Evolutionary conservation across 2,113 vertebrate genomes (phyloP).

Genomic region (Upupa epops): DNA sequence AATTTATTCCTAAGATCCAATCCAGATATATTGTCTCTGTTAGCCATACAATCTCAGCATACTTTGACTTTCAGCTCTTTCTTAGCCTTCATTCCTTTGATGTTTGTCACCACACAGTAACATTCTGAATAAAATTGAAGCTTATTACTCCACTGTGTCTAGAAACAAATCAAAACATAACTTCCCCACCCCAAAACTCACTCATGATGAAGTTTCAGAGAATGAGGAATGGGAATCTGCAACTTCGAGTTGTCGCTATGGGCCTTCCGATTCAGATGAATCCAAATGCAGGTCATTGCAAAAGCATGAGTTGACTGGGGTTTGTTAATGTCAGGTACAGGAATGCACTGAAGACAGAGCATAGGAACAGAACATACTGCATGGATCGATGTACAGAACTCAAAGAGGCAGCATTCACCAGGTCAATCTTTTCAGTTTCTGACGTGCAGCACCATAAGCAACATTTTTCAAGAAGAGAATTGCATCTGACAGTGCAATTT

Average conservation of each 20-base stretch:
- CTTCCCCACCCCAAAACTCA: slow-evolving; percentile 65
- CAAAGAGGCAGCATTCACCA: background rate
- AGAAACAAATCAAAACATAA: background rate
- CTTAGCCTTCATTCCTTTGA: background rate
- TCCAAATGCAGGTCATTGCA: slow-evolving; percentile 99
- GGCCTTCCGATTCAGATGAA: slow-evolving; percentile 97
- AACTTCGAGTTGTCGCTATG: slow-evolving; percentile 95
- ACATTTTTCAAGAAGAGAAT: background rate
- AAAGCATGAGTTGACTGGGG: slow-evolving; percentile 98
- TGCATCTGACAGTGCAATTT: background rate
- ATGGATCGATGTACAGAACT: background rate
- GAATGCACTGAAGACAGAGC: slow-evolving; percentile 86
- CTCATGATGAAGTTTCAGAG: slow-evolving; percentile 96
- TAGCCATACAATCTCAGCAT: background rate
- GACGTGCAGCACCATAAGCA: background rate
- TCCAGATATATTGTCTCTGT: background rate
- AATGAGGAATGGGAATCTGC: slow-evolving; percentile 98
- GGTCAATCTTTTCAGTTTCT: background rate
- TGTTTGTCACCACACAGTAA: background rate
- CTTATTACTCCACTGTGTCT: background rate
- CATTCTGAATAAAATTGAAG: background rate
- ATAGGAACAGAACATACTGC: background rate
- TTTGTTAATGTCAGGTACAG: slow-evolving; percentile 98
- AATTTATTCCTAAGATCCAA: no score
- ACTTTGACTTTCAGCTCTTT: background rate